Evolutionary conservation across 2,888 invertebrate species (phyloP).

Genomic region (Exocentrus adspersus): DNA sequence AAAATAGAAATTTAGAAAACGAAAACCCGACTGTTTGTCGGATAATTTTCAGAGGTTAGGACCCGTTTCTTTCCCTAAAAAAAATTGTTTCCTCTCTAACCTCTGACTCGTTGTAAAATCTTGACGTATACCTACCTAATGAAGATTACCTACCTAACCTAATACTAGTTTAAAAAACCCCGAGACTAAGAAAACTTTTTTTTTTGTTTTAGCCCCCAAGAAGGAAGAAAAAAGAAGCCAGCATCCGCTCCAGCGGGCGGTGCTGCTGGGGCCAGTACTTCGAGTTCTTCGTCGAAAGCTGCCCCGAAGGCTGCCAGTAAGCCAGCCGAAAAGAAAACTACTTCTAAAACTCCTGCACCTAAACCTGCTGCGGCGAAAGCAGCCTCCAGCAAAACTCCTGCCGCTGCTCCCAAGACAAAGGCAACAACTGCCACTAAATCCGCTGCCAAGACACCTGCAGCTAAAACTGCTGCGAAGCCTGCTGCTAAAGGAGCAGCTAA

Average conservation of each 20-base stretch:
- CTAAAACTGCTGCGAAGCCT: slow-evolving; percentile 56
- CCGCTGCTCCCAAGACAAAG: slow-evolving; percentile 55
- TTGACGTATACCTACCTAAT: too few species aligned
- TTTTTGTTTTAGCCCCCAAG: slow-evolving; percentile 60
- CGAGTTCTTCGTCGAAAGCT: slow-evolving; percentile 55
- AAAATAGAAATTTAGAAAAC: too few species aligned
- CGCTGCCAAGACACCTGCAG: slow-evolving; percentile 35
- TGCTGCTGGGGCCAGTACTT: slow-evolving; percentile 59
- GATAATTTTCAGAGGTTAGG: slow-evolving; percentile 18
- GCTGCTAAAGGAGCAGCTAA: slow-evolving; percentile 42
- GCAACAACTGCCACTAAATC: slow-evolving; percentile 52
- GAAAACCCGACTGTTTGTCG: slow-evolving; percentile 45
- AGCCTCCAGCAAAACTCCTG: slow-evolving; percentile 54
- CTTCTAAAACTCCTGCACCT: slow-evolving; percentile 44
- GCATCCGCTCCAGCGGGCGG: slow-evolving; percentile 58
- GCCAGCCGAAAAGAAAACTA: slow-evolving; percentile 42
- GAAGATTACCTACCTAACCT: too few species aligned
- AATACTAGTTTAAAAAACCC: too few species aligned
- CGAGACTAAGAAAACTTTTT: too few species aligned
- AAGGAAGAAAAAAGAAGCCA: slow-evolving; percentile 67
- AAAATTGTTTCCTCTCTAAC: too few species aligned
- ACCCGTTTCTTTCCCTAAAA: neutral
- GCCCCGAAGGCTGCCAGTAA: slow-evolving; percentile 58
- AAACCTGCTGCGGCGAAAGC: slow-evolving; percentile 45
- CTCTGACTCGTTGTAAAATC: too few species aligned